Percentiles rank a stretch among this genome's conserved stretches.
Conservation (phyloP, 2,797 vertebrate species). For the Macrochelys suwanniensis region DNA sequence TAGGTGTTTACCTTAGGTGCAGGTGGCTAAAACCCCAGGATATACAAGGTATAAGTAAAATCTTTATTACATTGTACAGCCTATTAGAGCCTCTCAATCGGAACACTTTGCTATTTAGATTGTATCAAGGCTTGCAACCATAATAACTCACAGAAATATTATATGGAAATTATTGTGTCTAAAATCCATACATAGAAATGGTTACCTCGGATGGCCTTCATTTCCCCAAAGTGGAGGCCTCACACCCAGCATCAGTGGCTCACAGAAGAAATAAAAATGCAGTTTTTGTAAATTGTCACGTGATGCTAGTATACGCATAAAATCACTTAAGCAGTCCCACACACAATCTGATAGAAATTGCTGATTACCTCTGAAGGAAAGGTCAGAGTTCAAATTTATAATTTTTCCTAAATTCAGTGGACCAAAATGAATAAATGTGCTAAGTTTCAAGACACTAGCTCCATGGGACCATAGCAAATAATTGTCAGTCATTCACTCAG, state of each 20-base stretch:
- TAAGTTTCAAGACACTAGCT: not conserved
- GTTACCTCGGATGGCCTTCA: not conserved
- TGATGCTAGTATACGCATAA: not conserved
- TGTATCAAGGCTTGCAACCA: not conserved
- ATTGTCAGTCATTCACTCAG: not conserved
- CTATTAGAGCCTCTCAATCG: not conserved
- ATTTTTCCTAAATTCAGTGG: not conserved
- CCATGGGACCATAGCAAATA: not conserved
- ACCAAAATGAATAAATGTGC: not conserved
- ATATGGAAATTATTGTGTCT: not conserved
- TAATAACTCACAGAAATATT: not conserved
- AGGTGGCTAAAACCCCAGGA: not conserved
- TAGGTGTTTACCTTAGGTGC: not conserved
- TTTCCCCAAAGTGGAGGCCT: not conserved
- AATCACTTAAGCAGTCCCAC: not conserved
- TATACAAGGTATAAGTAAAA: fast-evolving
- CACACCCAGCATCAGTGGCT: no score
- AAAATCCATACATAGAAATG: not conserved
- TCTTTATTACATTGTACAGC: not conserved
- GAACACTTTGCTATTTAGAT: not conserved
- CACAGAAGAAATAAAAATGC: no score
- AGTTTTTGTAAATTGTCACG: not conserved
- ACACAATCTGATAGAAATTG: not conserved
- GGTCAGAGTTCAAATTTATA: not conserved
- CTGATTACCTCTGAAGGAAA: not conserved